Evolutionary conservation across 2,797 vertebrate species (phyloP).

Genomic region (Sebastes iracundus): DNA sequence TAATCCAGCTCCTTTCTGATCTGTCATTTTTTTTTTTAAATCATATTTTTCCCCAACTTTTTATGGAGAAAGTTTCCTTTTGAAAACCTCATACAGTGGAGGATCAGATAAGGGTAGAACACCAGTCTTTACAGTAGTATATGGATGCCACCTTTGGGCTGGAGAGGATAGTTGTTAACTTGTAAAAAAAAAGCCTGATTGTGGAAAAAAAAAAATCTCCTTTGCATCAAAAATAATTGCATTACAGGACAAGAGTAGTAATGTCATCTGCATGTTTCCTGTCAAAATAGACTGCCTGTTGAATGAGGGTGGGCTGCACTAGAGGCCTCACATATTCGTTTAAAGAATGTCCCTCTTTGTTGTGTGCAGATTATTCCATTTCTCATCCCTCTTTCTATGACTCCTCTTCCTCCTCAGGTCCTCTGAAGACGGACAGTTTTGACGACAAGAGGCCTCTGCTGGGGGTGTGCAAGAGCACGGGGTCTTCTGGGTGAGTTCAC

Average conservation of each 20-base stretch:
- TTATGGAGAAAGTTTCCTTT: slow-evolving; percentile 11
- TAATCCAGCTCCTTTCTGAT: background rate
- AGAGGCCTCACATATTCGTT: slow-evolving; percentile 60
- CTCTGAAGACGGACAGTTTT: slow-evolving; percentile 91
- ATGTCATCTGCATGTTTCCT: slow-evolving; percentile 81
- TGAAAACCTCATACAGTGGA: slow-evolving; percentile 29
- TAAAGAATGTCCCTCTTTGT: slow-evolving; percentile 78
- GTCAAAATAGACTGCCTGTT: slow-evolving; percentile 67
- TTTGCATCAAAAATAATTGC: slow-evolving; percentile 58
- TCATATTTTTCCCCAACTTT: background rate
- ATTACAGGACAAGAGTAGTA: slow-evolving; percentile 78
- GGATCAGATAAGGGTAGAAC: background rate
- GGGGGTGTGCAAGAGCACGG: slow-evolving; percentile 96
- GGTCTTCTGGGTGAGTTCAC: slow-evolving; percentile 94
- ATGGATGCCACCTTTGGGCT: slow-evolving; percentile 26
- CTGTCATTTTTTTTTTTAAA: background rate
- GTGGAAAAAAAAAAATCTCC: background rate
- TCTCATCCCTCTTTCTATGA: slow-evolving; percentile 47
- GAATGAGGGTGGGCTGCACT: slow-evolving; percentile 62
- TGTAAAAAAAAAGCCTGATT: slow-evolving; percentile 36
- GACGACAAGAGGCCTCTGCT: slow-evolving; percentile 96
- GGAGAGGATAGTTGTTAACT: slow-evolving; percentile 32
- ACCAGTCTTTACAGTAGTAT: background rate
- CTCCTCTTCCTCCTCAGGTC: slow-evolving; percentile 80
- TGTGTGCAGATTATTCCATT: slow-evolving; percentile 54